phyloP scores from a whole-genome alignment of 2,113 vertebrate genomes.

The Zootoca vivipara region DNA sequence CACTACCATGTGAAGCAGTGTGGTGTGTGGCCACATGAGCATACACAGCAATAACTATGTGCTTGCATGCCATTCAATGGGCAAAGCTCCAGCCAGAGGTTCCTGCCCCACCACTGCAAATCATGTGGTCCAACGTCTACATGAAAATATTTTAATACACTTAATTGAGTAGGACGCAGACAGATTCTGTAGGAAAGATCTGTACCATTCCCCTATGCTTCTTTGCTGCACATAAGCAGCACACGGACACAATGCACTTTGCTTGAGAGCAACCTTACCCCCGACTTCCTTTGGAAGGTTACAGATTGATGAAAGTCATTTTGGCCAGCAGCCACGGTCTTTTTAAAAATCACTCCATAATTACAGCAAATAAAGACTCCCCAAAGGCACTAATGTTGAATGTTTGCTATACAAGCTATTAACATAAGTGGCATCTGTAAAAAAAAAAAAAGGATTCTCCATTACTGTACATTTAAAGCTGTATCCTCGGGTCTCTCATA shows the following conservation, averaged over 20 bases:
- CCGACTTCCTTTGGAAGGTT: background rate
- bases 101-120: background rate
- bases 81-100: background rate
- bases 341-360: background rate
- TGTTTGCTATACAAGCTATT: slow-evolving; percentile 15
- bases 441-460: background rate
- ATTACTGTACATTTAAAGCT: background rate
- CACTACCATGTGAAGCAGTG: background rate
- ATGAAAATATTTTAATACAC: background rate
- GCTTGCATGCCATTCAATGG: background rate
- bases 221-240: background rate
- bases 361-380: slow-evolving; percentile 25
- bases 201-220: too few relatives aligned
- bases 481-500: background rate
- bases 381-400: background rate
- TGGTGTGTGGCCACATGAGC: background rate
- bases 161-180: background rate
- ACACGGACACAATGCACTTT: background rate
- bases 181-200: background rate
- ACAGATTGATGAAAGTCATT: background rate
- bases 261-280: background rate
- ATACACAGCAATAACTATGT: background rate
- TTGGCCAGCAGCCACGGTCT: slow-evolving; percentile 10
- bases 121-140: background rate
- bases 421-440: slow-evolving; percentile 13